Conservation (phyloP, 2,113 vertebrate genomes). For the Calidris pygmaea region DNA sequence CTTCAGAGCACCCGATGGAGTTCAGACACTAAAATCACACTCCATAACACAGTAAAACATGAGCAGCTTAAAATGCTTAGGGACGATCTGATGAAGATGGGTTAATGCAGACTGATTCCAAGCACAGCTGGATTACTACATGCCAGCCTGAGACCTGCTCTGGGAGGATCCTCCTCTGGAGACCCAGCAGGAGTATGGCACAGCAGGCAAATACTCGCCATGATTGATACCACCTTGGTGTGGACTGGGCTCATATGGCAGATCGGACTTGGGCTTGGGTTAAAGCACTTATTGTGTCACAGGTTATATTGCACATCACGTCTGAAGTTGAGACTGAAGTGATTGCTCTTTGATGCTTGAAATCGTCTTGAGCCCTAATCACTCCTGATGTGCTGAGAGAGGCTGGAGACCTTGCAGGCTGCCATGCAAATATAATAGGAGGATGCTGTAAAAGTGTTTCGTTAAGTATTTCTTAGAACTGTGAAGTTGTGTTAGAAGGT, state of each 20-base stretch:
- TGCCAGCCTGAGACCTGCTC: neutral
- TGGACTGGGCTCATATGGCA: neutral
- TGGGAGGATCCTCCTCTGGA: neutral
- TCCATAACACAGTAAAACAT: neutral
- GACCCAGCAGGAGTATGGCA: neutral
- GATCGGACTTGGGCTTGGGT: neutral
- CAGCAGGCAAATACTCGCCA: neutral
- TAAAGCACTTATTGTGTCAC: fast-evolving
- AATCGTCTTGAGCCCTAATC: neutral
- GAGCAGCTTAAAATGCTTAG: neutral
- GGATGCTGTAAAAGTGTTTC: neutral
- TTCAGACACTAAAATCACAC: neutral
- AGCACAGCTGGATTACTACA: neutral
- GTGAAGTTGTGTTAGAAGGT: neutral
- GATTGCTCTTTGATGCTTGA: neutral
- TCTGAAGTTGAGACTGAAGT: neutral
- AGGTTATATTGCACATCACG: neutral
- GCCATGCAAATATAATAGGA: neutral
- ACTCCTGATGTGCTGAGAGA: neutral
- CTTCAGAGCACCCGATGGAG: neutral
- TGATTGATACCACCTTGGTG: neutral
- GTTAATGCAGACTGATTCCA: neutral
- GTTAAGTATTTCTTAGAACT: neutral
- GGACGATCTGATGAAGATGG: neutral
- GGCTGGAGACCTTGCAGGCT: neutral